Evolutionary conservation across 2,797 vertebrate species (phyloP).

Genomic region (Channa striata): DNA sequence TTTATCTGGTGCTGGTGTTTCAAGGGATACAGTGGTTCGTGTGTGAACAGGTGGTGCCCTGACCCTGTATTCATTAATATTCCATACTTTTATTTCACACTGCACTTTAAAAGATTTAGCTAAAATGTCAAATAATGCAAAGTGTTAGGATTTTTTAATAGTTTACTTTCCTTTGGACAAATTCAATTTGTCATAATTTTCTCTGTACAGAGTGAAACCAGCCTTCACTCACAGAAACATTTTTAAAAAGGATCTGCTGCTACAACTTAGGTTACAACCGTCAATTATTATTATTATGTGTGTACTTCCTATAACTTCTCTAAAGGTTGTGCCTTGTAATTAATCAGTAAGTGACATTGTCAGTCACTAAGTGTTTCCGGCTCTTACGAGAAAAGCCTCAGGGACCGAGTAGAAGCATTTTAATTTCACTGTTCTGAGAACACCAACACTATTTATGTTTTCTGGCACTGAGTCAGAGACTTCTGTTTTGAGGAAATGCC

Average conservation of each 20-base stretch:
- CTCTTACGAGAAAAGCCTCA: constrained; percentile 20
- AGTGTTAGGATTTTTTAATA: not conserved
- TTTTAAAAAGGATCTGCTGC: not conserved
- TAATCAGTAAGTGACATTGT: constrained; percentile 21
- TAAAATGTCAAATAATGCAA: constrained; percentile 14
- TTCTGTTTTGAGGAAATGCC: constrained; percentile 70
- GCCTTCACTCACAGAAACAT: not conserved
- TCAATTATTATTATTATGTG: constrained; percentile 18
- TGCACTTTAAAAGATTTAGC: not conserved
- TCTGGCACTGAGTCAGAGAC: constrained; percentile 60
- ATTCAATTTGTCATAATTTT: constrained; percentile 6
- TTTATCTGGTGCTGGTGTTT: not conserved
- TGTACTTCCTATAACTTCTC: constrained; percentile 1
- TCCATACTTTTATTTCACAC: constrained; percentile 2
- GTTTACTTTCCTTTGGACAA: constrained; percentile 12
- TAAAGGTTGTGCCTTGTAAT: constrained; percentile 13
- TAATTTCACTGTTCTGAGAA: constrained; percentile 31
- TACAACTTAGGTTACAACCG: constrained; percentile 5
- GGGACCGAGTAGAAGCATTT: constrained; percentile 22
- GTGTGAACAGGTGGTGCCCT: not conserved
- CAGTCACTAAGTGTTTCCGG: not conserved
- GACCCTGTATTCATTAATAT: constrained; percentile 5
- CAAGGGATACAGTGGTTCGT: not conserved
- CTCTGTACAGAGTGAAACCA: constrained; percentile 3
- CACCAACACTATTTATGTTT: constrained; percentile 40